Conservation (phyloP, 2,888 invertebrate species). For the Leptopterna dolabrata region DNA sequence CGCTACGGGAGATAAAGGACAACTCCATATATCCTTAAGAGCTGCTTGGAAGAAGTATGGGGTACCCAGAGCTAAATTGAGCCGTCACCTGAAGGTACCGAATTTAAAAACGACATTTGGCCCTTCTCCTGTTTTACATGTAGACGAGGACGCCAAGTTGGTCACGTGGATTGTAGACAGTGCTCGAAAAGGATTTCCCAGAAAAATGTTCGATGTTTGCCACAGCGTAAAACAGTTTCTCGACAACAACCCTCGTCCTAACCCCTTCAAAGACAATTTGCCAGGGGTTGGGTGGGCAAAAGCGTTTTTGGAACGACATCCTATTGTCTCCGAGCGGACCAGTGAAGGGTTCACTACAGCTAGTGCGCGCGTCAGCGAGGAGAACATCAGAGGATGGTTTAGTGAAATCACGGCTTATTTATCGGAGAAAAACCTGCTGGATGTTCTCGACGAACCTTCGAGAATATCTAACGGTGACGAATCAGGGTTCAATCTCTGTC, state of each 20-base stretch:
- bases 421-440: neutral
- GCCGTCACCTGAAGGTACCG: neutral
- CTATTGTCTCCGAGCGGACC: neutral
- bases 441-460: neutral
- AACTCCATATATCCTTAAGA: neutral
- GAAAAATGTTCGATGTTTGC: neutral
- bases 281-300: neutral
- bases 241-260: neutral
- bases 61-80: neutral
- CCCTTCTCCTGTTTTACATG: neutral
- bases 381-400: too few species aligned
- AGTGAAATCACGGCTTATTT: too few species aligned
- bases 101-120: neutral
- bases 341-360: neutral
- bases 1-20: neutral
- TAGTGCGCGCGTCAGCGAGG: neutral
- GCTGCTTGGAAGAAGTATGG: neutral
- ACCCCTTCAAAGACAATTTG: neutral
- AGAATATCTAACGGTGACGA: neutral
- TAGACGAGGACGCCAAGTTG: neutral
- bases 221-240: neutral
- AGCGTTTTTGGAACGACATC: neutral
- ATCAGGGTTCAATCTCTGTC: constrained; percentile 60
- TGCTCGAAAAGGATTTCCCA: neutral
- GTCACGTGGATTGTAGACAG: neutral